phyloP scores from a whole-genome alignment of 2,888 invertebrate species.

The Pollenia angustigena region DNA sequence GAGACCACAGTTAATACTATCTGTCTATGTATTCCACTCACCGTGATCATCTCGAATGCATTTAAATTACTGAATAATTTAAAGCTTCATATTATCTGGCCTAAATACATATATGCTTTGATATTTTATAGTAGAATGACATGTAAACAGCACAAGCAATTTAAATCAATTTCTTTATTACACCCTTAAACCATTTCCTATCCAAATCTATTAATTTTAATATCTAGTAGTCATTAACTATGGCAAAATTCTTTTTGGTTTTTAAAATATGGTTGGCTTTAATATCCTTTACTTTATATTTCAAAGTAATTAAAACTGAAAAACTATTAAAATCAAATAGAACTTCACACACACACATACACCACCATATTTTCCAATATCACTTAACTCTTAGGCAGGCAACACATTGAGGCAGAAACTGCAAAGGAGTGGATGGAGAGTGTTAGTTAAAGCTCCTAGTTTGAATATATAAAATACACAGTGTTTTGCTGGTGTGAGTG shows the following conservation, averaged over 20 bases:
- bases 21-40: too few species aligned
- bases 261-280: conserved; percentile 28
- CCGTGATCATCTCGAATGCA: too few species aligned
- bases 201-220: conserved; percentile 31
- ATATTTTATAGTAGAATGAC: conserved; percentile 16
- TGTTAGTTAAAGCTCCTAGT: conserved; percentile 32
- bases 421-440: not conserved
- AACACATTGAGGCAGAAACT: conserved; percentile 22
- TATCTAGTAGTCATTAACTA: conserved; percentile 59
- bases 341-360: conserved; percentile 30
- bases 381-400: conserved; percentile 44
- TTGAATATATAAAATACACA: not conserved
- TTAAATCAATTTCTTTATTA: conserved; percentile 59
- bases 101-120: not conserved
- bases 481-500: conserved; percentile 13
- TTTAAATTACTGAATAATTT: too few species aligned
- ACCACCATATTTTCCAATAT: conserved; percentile 51
- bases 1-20: too few species aligned
- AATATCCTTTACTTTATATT: conserved; percentile 56
- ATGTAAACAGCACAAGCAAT: conserved; percentile 47
- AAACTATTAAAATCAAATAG: conserved; percentile 70
- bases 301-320: conserved; percentile 73
- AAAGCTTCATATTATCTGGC: not conserved
- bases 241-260: conserved; percentile 4
- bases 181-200: conserved; percentile 1